These are phyloP conservation scores for Lasioglossum baleicum DNA, from an alignment of 1,140 invertebrate species.

Conservation along the genomic window DNA sequence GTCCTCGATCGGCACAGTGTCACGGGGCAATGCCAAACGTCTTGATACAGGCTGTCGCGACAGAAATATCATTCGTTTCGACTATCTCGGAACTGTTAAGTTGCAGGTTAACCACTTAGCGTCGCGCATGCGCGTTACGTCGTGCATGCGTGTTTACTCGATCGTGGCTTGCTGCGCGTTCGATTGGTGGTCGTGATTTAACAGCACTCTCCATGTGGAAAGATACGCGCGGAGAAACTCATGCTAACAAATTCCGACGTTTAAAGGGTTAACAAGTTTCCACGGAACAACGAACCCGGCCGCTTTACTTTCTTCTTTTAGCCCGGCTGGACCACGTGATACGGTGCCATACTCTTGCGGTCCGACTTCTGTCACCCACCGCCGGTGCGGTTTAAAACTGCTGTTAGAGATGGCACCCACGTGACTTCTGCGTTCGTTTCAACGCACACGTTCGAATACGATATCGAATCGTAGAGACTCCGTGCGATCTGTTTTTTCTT, in stretches of 20 bases:
- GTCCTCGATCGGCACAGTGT: no score
- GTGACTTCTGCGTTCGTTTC: not conserved
- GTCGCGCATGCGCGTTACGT: slow-evolving; percentile 10
- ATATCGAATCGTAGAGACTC: not conserved
- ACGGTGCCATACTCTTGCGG: no score
- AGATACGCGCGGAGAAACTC: not conserved
- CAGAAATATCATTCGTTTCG: slow-evolving; percentile 10
- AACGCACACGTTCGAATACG: not conserved
- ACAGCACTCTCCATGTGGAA: not conserved
- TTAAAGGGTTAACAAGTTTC: not conserved
- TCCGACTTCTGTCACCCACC: not conserved
- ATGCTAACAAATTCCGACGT: not conserved
- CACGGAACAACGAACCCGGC: not conserved
- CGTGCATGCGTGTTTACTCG: slow-evolving; percentile 10
- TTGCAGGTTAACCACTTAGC: slow-evolving; percentile 25
- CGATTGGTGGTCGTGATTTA: slow-evolving; percentile 15
- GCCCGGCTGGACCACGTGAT: not conserved
- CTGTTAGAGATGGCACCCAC: not conserved
- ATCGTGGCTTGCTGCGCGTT: not conserved
- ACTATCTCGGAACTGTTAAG: slow-evolving; percentile 10
- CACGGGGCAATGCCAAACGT: no score
- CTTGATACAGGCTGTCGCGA: no score
- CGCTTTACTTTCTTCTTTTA: not conserved
- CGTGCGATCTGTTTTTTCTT: not conserved
- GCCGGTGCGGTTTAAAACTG: not conserved